These are phyloP conservation scores for Calidris pygmaea DNA, from an alignment of 2,113 vertebrate species.

Conservation along the genomic window DNA sequence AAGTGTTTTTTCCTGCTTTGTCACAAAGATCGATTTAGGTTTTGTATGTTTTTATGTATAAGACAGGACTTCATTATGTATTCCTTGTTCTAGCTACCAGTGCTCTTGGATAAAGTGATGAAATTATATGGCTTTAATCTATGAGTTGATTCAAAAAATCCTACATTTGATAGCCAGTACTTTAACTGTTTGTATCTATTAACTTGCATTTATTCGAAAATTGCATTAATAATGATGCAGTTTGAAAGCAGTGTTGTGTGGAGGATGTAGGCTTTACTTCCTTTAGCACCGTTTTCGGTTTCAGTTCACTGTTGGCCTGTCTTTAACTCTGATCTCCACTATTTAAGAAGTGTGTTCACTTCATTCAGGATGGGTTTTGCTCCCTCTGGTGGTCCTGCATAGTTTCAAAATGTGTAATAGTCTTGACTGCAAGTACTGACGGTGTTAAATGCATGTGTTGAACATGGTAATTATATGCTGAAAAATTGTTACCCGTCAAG, in stretches of 20 bases:
- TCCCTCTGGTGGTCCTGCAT: not conserved
- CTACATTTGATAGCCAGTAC: not conserved
- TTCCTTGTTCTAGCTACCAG: not conserved
- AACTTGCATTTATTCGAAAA: not conserved
- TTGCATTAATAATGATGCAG: rapidly evolving
- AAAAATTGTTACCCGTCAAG: not conserved
- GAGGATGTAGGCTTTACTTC: not conserved
- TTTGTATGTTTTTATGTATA: not conserved
- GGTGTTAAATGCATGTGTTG: not conserved
- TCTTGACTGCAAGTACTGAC: not conserved
- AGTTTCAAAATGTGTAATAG: not conserved
- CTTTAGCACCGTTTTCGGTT: not conserved
- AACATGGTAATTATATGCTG: not conserved
- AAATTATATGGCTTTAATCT: not conserved
- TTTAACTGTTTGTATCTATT: not conserved
- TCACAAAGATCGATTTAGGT: not conserved
- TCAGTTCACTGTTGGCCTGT: rapidly evolving
- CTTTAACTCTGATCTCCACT: not conserved
- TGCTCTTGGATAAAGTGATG: not conserved
- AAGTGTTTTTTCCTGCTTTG: not conserved
- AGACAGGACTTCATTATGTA: not conserved
- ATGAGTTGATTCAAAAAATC: not conserved
- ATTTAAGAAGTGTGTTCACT: not conserved
- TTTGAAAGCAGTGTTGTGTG: not conserved
- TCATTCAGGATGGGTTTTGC: not conserved